Evolutionary conservation across 1,140 invertebrate species (phyloP).

Genomic region (Caenorhabditis latens): DNA sequence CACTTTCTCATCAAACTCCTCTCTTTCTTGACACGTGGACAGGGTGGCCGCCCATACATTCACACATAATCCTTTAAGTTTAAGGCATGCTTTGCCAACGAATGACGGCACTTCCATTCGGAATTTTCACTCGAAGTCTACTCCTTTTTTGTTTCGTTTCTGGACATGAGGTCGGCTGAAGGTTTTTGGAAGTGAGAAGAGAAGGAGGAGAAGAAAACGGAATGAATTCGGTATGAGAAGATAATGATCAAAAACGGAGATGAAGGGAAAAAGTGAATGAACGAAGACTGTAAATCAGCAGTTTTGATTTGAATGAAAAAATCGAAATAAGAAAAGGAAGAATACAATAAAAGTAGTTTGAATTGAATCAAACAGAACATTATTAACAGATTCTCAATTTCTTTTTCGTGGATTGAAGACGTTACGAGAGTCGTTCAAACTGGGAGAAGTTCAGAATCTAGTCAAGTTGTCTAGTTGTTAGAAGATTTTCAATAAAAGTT

Average conservation of each 20-base stretch:
- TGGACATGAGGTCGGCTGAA: conserved; percentile 52
- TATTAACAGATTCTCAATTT: no score
- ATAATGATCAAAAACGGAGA: neutral
- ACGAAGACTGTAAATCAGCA: no score
- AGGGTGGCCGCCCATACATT: conserved; percentile 34
- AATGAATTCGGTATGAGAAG: conserved; percentile 9
- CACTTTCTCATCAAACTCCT: conserved; percentile 27
- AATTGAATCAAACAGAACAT: no score
- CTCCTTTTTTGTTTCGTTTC: conserved; percentile 45
- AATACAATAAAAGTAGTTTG: no score
- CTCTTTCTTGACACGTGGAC: conserved; percentile 33
- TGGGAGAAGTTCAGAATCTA: no score
- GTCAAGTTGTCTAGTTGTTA: no score
- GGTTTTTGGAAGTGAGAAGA: conserved; percentile 2
- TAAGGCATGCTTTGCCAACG: conserved; percentile 40
- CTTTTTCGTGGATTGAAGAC: no score
- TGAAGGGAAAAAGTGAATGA: neutral
- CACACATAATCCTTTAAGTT: conserved; percentile 44
- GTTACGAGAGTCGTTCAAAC: no score
- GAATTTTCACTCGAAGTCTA: neutral
- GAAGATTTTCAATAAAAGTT: no score
- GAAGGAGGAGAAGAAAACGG: neutral
- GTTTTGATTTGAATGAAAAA: no score
- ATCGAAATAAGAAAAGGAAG: no score
- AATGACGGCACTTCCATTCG: conserved; percentile 41